phyloP scores from a whole-genome alignment of 2,113 vertebrate genomes.

The Barbus barbus region DNA sequence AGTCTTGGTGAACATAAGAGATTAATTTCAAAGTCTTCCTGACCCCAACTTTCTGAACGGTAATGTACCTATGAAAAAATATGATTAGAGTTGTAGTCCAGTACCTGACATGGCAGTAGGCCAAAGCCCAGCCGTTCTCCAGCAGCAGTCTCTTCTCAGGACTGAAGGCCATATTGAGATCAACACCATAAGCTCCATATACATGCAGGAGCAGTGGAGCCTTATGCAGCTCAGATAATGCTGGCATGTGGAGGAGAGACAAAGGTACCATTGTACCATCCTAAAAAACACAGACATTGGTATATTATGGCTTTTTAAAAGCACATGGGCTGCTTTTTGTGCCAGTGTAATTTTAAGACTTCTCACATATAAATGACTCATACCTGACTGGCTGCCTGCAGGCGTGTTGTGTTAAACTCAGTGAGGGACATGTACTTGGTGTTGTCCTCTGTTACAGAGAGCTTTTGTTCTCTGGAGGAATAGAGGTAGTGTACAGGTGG shows the following conservation, averaged over 20 bases:
- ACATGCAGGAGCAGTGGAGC: conserved; percentile 89
- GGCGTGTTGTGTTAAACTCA: conserved; percentile 77
- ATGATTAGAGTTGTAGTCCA: background rate
- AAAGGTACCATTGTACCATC: conserved; percentile 89
- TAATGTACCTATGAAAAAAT: background rate
- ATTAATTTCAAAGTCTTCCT: too few relatives aligned
- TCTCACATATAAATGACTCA: conserved; percentile 18
- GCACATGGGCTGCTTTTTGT: background rate
- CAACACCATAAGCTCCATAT: conserved; percentile 93
- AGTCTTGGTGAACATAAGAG: too few relatives aligned
- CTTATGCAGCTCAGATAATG: conserved; percentile 71
- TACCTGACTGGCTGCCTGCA: conserved; percentile 89
- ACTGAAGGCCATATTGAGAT: conserved; percentile 89
- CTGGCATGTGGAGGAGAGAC: conserved; percentile 83
- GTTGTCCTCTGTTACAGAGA: conserved; percentile 63
- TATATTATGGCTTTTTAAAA: too few relatives aligned
- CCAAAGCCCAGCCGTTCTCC: conserved; percentile 91
- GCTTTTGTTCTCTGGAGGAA: conserved; percentile 74
- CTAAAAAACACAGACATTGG: conserved; percentile 69
- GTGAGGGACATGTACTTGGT: conserved; percentile 68
- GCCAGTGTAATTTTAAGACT: background rate
- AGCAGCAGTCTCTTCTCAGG: conserved; percentile 86
- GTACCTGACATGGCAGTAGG: conserved; percentile 96
- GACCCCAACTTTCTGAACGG: background rate
- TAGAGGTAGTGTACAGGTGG: conserved; percentile 79